Conservation (phyloP, 2,888 invertebrate species). For the Drosophila rellima region DNA sequence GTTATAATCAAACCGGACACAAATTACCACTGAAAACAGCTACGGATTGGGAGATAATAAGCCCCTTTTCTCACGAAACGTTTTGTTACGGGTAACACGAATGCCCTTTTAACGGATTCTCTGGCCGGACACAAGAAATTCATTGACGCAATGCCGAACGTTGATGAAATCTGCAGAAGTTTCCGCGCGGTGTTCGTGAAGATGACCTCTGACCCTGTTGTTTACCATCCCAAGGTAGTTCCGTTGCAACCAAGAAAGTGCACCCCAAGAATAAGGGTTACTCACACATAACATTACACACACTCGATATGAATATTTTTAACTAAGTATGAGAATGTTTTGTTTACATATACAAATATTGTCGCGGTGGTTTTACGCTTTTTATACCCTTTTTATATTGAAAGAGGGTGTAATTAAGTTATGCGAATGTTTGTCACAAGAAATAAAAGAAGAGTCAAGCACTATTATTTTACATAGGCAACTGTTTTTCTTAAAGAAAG, state of each 20-base stretch:
- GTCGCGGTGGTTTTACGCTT: conserved; percentile 26
- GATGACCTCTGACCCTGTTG: conserved; percentile 53
- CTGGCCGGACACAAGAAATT: conserved; percentile 34
- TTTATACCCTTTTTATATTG: conserved; percentile 4
- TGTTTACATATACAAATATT: conserved; percentile 19
- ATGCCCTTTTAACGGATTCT: conserved; percentile 59
- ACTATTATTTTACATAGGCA: background rate
- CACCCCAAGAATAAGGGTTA: conserved; percentile 63
- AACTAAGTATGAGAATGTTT: conserved; percentile 24
- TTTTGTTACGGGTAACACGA: conserved; percentile 31
- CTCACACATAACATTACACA: conserved; percentile 33
- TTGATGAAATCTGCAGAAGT: conserved; percentile 52
- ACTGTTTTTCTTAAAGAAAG: background rate
- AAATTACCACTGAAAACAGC: conserved; percentile 43
- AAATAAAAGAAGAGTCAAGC: background rate
- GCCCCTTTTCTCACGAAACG: conserved; percentile 66
- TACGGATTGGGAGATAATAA: conserved; percentile 61
- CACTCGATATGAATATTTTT: conserved; percentile 25
- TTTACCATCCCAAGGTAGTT: conserved; percentile 37
- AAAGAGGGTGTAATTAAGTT: conserved; percentile 14
- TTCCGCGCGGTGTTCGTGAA: conserved; percentile 11
- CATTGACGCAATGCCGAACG: conserved; percentile 48
- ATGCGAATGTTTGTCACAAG: conserved; percentile 2
- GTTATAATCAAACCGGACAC: conserved; percentile 64
- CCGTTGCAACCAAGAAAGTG: conserved; percentile 21